Percentiles rank a stretch among this genome's conserved stretches.
These are phyloP conservation scores for Cephus pulcher DNA, from an alignment of 2,888 invertebrate species.

Conservation along the genomic window DNA sequence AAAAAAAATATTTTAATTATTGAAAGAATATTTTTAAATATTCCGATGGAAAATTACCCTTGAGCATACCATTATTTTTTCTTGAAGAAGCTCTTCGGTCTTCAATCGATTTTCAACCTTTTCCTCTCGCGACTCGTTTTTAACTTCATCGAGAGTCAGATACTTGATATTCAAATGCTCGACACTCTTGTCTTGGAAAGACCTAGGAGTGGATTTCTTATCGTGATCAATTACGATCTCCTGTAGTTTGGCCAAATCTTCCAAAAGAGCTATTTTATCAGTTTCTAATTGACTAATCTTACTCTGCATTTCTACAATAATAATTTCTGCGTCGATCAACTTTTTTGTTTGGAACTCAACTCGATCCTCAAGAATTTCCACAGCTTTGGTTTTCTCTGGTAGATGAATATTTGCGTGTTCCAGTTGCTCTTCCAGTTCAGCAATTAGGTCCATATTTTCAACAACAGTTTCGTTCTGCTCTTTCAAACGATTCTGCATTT, in stretches of 20 bases:
- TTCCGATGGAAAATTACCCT: neutral
- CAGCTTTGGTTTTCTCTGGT: constrained; percentile 40
- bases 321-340: neutral
- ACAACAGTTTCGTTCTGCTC: constrained; percentile 40
- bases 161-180: neutral
- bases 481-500: constrained; percentile 41
- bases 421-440: constrained; percentile 50
- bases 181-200: neutral
- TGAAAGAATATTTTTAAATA: neutral
- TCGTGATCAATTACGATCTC: neutral
- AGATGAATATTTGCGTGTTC: constrained; percentile 45
- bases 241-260: constrained; percentile 12
- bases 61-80: neutral
- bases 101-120: neutral
- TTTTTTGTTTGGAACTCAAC: constrained; percentile 28
- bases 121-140: neutral
- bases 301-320: neutral
- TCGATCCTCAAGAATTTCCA: constrained; percentile 50
- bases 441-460: constrained; percentile 45
- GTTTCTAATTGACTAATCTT: neutral
- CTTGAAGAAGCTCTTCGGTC: neutral
- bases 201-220: neutral
- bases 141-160: neutral
- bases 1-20: neutral
- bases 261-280: neutral